Base-by-base conservation (phyloP, 2,113 vertebrate genomes). In the Xiphias gladius region DNA sequence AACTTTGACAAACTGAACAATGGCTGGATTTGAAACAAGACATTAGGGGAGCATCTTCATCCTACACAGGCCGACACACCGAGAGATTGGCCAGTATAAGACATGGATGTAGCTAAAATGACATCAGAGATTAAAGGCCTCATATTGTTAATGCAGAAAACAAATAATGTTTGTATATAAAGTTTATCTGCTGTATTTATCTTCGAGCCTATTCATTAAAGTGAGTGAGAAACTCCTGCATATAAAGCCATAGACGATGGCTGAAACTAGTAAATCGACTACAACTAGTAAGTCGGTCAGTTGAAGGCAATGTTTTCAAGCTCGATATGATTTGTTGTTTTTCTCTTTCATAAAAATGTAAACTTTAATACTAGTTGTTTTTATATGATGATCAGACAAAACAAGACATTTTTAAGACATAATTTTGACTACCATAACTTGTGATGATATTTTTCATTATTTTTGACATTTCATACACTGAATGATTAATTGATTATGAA, bases 1-100 rank as follows among this genome's bases (percentile, higher is more conserved):
- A 64, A 70, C 14, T 5, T 12, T 74, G 30, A 61, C 43, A 57
- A 37, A 24, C 24, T 7, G 5, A 64, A 24, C 68, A 73, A 50
- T 46, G 57, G 17, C n/a, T 72, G 61, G 39, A 71, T 64, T 20
- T 66, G 26, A 67, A 30, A 26, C n/a, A 48, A 50, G 50, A 62
- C 26, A 28, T 37, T 61, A 14, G 41, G 20, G 41, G 3, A 26
- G 22, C 46, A 28, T 55, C 26, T 75, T 54, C 58, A 57, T 57
- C 12, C 8, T 48, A n/a, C 48, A 46, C 10, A 4, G 22, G 50
- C n/a, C n/a, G n/a, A 37, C 13, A 39, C 39, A 65, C 2, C 13
- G 39, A 57, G 62, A 64, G 20, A 39, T 11, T 10, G 22, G 11
- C 43, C 35, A 54, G 32, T 55, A 13, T 30, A 46, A 19, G 11